Base-by-base conservation (phyloP, 2,888 invertebrate species). In the Cheiracanthium punctorium region DNA sequence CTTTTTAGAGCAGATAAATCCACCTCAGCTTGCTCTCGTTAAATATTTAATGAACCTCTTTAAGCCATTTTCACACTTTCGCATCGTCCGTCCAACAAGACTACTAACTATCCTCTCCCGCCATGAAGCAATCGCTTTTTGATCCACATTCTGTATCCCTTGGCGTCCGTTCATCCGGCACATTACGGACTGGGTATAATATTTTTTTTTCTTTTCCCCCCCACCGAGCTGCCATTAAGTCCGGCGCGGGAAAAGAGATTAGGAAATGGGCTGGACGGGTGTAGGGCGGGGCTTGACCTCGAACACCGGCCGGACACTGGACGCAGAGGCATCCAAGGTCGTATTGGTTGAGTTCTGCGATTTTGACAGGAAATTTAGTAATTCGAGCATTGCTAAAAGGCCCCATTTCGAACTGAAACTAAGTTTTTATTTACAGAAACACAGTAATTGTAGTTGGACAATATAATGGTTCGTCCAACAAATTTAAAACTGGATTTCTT, bases 221-320 rank as follows among this genome's bases (percentile, higher is more conserved):
- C 7, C 5, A 28, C 30, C 29, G 67, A 69, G 37, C 24, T 24
- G 24, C 1, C 8, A 80, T 41, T 52, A 74, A 73, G 72, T 33
- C 43, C 67, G 73, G 72, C 72, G 70, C 43, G 72, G 72, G 67
- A 84, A 84, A 85, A 79, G 79, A 79, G 74, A 85, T 85, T 85
- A 85, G 73, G 74, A 77, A 77, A 72, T 82, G 72, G 71, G 76
- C 77, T 32, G 82, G 77, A 77, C 72, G 33, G 69, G 72, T 41
- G n/a, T 58, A 79, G 84, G 84, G 84, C 84, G 84, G 84, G 84
- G 79, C 24, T 58, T 79, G 84, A 74, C 84, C 84, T 85, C 84
- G 84, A 85, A 79, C 67, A 20, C 72, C 58, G 67, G 69, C 84
- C 65, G 82, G 82, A 84, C 32, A 84, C 58, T 58, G 58, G 58